Evolutionary conservation across 2,888 invertebrate genomes (phyloP).

Genomic region (Nomada ferruginata): DNA sequence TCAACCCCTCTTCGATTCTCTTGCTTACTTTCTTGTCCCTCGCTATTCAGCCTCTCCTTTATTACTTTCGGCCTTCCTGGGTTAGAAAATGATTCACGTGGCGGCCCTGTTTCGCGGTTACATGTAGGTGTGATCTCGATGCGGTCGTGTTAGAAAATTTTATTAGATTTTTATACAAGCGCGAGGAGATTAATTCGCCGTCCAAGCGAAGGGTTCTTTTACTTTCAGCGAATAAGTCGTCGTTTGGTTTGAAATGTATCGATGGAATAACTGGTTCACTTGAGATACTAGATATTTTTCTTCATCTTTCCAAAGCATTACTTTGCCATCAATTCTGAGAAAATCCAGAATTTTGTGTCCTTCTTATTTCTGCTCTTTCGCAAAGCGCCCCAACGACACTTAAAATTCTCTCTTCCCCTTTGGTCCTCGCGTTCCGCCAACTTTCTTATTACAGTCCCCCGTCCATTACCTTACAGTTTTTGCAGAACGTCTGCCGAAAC

Average conservation of each 20-base stretch:
- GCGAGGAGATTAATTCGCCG: background rate
- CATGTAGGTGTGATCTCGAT: no score
- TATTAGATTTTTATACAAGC: background rate
- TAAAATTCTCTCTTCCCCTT: constrained; percentile 1
- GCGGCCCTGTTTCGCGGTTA: background rate
- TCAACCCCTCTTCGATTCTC: constrained; percentile 10
- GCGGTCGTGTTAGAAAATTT: no score
- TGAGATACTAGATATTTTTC: no score
- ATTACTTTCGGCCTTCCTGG: constrained; percentile 14
- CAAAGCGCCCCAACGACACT: background rate
- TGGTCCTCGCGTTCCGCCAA: background rate
- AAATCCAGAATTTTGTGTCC: background rate
- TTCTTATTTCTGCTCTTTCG: no score
- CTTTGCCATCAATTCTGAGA: background rate
- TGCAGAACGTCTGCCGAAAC: constrained; percentile 15
- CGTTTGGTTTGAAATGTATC: no score
- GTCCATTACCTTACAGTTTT: constrained; percentile 5
- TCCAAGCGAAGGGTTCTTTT: no score
- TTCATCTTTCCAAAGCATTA: no score
- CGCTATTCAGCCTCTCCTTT: constrained; percentile 23
- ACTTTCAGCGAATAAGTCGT: no score
- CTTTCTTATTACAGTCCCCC: background rate
- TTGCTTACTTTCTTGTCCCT: constrained; percentile 18
- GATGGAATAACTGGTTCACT: no score
- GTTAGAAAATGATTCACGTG: constrained; percentile 10